A percentile compares a stretch with the other conserved stretches of the same genome.
Evolutionary conservation across 1,140 invertebrate species (phyloP).

Genomic region (Sesamia nonagrioides): DNA sequence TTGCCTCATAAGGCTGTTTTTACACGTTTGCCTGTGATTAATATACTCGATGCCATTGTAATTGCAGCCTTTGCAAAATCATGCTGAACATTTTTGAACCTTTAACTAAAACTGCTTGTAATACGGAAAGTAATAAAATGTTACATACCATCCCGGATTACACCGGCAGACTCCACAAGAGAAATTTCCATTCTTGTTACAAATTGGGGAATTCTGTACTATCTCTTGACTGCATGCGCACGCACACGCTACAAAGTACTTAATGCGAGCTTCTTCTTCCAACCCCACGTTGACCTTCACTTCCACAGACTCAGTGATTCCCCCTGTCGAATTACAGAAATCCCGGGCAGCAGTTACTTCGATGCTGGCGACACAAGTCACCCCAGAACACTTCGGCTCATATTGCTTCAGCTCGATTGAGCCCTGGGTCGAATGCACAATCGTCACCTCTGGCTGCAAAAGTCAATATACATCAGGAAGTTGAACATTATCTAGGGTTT

Average conservation of each 20-base stretch:
- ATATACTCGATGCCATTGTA: neutral
- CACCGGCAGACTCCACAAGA: slow-evolving; percentile 93
- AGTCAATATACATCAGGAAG: neutral
- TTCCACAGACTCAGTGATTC: slow-evolving; percentile 62
- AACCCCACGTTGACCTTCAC: slow-evolving; percentile 58
- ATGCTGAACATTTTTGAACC: neutral
- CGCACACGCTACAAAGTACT: slow-evolving; percentile 72
- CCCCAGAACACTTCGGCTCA: slow-evolving; percentile 50
- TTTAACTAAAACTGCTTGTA: neutral
- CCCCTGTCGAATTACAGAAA: slow-evolving; percentile 64
- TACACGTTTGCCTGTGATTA: slow-evolving; percentile 10
- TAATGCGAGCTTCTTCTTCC: slow-evolving; percentile 56
- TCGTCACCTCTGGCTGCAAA: slow-evolving; percentile 48
- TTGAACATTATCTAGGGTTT: neutral
- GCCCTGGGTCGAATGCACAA: slow-evolving; percentile 68
- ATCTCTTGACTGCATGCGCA: slow-evolving; percentile 86
- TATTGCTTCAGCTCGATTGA: slow-evolving; percentile 41
- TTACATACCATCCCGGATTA: slow-evolving; percentile 88
- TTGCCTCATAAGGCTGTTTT: slow-evolving; percentile 16
- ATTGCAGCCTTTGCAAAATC: neutral
- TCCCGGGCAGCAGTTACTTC: slow-evolving; percentile 49
- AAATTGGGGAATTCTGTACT: slow-evolving; percentile 78
- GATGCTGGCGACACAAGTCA: slow-evolving; percentile 56
- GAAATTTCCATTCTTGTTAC: slow-evolving; percentile 87
- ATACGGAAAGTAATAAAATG: neutral